Evolutionary conservation across 2,113 vertebrate genomes (phyloP).

Genomic region (Scomber colias): DNA sequence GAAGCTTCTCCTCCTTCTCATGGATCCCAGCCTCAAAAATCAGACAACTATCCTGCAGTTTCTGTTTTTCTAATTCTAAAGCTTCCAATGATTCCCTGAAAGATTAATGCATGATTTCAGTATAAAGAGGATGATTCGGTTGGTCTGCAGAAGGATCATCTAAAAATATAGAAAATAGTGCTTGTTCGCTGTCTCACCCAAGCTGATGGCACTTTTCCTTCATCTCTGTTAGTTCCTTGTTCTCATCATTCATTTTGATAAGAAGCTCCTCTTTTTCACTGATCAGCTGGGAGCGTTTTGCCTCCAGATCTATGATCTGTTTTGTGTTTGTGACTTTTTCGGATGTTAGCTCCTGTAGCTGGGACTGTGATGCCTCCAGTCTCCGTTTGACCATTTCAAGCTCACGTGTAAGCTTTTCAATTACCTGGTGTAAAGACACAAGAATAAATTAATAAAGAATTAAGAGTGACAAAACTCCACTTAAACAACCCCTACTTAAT

Average conservation of each 20-base stretch:
- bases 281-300: slow-evolving; percentile 65
- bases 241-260: slow-evolving; percentile 29
- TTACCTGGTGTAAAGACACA: slow-evolving; percentile 64
- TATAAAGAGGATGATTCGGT: not conserved
- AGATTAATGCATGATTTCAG: not conserved
- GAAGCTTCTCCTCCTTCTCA: slow-evolving; percentile 60
- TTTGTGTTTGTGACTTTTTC: slow-evolving; percentile 61
- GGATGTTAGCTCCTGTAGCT: slow-evolving; percentile 72
- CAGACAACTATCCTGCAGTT: slow-evolving; percentile 64
- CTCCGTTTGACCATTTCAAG: slow-evolving; percentile 64
- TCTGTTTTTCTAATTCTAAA: slow-evolving; percentile 73
- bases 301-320: slow-evolving; percentile 70
- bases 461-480: not conserved
- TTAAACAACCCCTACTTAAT: not conserved
- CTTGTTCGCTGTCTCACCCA: slow-evolving; percentile 67
- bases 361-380: slow-evolving; percentile 56
- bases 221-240: slow-evolving; percentile 47
- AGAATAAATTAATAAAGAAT: not conserved
- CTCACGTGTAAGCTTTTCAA: slow-evolving; percentile 75
- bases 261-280: slow-evolving; percentile 74
- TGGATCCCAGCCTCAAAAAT: slow-evolving; percentile 65
- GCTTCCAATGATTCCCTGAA: slow-evolving; percentile 70
- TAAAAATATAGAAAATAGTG: not conserved
- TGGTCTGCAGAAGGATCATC: not conserved
- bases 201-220: slow-evolving; percentile 69